Base-by-base conservation (phyloP, 2,888 invertebrate species). In the Tetropium fuscum region DNA sequence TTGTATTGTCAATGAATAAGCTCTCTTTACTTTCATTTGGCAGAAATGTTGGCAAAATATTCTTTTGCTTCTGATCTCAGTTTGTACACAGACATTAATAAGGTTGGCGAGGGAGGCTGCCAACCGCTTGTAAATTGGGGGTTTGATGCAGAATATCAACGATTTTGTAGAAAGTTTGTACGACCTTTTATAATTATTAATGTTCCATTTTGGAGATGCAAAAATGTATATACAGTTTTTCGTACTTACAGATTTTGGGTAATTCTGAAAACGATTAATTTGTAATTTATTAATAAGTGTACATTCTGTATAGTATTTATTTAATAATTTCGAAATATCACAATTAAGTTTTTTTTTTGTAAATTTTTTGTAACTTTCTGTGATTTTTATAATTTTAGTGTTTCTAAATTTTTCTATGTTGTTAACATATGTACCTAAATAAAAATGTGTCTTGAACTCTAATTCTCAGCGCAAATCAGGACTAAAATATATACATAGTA, bases 291-390 rank as follows among this genome's bases (percentile, higher is more conserved):
- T 70, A 61, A 38, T 72, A 73, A 71, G 77, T 80, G 80, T 80
- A 80, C 78, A 80, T 80, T 80, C 77, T 80, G 80, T 80, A 80
- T 78, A 80, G 79, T 80, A 80, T 80, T 80, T 80, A 80, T 80
- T 80, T 63, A 60, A 71, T 70, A 63, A 71, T 69, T 74, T 74
- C 72, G 69, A 74, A 74, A 71, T 72, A 71, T 74, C 66, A 74
- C 70, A 68, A 63, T 68, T 72, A 72, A 68, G 59, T 65, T 58
- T 59, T 63, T 64, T 59, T 61, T 63, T 61, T 73, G 71, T 72
- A 73, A 73, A 71, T 69, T 71, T 71, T 69, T 74, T 74, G 72
- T 74, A 77, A 79, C 76, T 71, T 78, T 79, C 79, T 80, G 80
- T 80, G 79, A 80, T 79, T 72, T 78, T 75, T 78, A 70, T 73